These are phyloP conservation scores for Ametastegia equiseti DNA, from an alignment of 2,888 invertebrate species.

Conservation along the genomic window DNA sequence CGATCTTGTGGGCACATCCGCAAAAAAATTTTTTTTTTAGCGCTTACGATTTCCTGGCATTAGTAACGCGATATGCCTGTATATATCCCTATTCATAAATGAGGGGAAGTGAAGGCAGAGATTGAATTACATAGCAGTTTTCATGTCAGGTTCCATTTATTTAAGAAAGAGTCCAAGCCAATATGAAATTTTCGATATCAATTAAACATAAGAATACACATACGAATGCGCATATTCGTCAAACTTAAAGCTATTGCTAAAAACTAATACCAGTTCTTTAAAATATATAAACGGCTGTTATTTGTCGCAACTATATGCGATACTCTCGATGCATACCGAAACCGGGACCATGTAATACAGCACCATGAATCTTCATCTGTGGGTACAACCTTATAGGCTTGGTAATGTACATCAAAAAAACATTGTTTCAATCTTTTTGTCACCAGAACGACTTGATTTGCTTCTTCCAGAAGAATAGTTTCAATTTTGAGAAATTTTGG, in stretches of 20 bases:
- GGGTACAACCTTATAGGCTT: background rate
- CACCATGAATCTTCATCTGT: background rate
- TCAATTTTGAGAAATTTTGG: constrained; percentile 41
- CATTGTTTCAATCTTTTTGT: constrained; percentile 36
- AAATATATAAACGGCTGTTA: background rate
- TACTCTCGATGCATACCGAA: background rate
- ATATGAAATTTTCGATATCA: background rate
- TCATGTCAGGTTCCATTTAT: no score
- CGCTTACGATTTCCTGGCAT: no score
- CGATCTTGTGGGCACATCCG: no score
- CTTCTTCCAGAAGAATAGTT: constrained; percentile 4
- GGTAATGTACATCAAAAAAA: background rate
- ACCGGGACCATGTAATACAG: background rate
- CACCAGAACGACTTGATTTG: constrained; percentile 1
- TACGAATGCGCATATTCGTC: no score
- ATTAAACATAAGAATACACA: background rate
- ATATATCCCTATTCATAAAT: no score
- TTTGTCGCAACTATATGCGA: background rate
- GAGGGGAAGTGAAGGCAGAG: no score
- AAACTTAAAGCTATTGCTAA: background rate
- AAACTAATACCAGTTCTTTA: background rate
- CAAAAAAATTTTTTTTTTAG: no score
- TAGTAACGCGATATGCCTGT: no score
- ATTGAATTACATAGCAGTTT: no score
- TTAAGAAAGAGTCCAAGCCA: no score